phyloP scores from a whole-genome alignment of 2,888 invertebrate species.

The Machimus atricapillus region DNA sequence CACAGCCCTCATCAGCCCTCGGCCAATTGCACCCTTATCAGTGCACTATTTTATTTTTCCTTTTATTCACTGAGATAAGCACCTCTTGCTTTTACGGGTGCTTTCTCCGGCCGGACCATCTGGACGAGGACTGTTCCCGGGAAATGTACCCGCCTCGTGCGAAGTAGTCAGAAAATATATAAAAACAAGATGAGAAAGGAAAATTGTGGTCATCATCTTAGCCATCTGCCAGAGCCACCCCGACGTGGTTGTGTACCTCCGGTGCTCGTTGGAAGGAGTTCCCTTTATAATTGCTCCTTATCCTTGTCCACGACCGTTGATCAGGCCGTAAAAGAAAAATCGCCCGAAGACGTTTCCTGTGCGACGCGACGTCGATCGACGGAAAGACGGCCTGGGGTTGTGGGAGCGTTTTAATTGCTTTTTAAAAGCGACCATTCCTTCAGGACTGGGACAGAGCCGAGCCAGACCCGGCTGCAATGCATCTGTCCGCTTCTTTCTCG shows the following conservation, averaged over 20 bases:
- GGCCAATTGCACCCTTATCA: slow-evolving; percentile 10
- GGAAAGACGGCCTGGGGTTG: background rate
- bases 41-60: background rate
- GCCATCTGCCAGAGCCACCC: slow-evolving; percentile 11
- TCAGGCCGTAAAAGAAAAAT: background rate
- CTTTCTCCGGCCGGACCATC: background rate
- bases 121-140: background rate
- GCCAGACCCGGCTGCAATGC: background rate
- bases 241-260: background rate
- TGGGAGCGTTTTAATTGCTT: slow-evolving; percentile 21
- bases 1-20: background rate
- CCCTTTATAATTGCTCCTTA: slow-evolving; percentile 32
- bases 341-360: background rate
- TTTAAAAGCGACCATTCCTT: slow-evolving; percentile 12
- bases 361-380: background rate
- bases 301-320: background rate
- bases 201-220: slow-evolving; percentile 31
- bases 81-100: background rate
- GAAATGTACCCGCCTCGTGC: background rate
- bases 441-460: background rate
- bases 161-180: background rate
- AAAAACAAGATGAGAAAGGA: background rate
- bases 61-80: slow-evolving; percentile 12
- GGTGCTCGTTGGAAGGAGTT: background rate
- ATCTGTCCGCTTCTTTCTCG: background rate